Percentiles rank a stretch among this genome's conserved stretches.
Conservation (phyloP, 2,797 vertebrate genomes). For the Petrocephalus sullivani region DNA sequence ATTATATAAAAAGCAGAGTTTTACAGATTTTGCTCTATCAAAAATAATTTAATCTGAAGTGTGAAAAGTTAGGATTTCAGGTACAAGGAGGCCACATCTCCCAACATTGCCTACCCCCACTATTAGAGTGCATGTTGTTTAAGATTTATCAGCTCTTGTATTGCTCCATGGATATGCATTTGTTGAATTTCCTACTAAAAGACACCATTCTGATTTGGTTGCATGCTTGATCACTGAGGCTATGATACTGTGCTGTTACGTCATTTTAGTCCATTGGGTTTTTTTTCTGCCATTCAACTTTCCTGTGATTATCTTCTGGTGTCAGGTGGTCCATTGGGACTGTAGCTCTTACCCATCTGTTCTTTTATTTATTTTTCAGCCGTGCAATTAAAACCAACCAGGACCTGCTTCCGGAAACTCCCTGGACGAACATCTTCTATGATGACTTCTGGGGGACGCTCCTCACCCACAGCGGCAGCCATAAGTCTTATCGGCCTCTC, state of each 20-base stretch:
- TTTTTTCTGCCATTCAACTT: neutral
- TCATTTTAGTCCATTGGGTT: neutral
- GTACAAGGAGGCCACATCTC: neutral
- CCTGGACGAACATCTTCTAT: slow-evolving; percentile 75
- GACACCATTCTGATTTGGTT: too few relatives aligned
- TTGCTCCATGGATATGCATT: neutral
- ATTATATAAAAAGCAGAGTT: neutral
- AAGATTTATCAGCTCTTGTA: neutral
- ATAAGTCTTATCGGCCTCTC: slow-evolving; percentile 74
- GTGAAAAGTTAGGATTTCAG: neutral
- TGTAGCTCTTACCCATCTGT: neutral
- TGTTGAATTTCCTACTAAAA: neutral
- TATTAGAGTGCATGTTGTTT: neutral
- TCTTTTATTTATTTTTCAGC: slow-evolving; percentile 40
- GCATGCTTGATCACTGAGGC: neutral
- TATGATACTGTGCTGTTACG: neutral
- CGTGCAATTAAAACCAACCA: slow-evolving; percentile 79
- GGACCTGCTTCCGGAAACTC: slow-evolving; percentile 71
- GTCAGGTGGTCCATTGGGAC: neutral
- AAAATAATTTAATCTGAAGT: neutral
- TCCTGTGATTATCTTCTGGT: neutral
- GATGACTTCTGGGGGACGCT: slow-evolving; percentile 77
- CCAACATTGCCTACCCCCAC: neutral
- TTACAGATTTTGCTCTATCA: neutral
- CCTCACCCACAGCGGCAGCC: slow-evolving; percentile 74